A percentile compares a stretch with the other conserved stretches of the same genome.
Evolutionary conservation across 2,797 vertebrate species (phyloP).

Genomic region (Hemibagrus guttatus): DNA sequence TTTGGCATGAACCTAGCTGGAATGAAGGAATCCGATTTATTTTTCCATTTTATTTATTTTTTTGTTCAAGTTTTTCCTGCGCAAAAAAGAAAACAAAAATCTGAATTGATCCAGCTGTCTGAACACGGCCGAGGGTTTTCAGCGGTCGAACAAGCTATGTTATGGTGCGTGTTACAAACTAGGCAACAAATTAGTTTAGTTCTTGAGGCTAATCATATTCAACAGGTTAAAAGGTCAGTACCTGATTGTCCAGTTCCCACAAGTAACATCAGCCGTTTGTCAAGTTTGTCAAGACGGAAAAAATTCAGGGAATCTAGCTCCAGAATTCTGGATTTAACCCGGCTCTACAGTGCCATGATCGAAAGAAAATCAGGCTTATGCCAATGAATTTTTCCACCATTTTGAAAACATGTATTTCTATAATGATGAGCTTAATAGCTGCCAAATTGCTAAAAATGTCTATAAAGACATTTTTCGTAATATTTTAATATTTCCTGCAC

Average conservation of each 20-base stretch:
- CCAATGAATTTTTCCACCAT: neutral
- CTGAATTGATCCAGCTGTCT: neutral
- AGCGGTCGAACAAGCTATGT: neutral
- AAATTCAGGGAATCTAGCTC: neutral
- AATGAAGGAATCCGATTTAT: neutral
- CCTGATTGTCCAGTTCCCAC: neutral
- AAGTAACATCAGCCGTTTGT: neutral
- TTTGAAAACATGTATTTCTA: neutral
- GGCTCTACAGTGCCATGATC: neutral
- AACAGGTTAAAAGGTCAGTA: conserved; percentile 9
- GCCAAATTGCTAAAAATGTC: too few species aligned
- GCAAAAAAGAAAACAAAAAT: neutral
- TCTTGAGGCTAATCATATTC: conserved; percentile 8
- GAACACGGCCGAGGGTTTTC: neutral
- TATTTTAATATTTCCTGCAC: neutral
- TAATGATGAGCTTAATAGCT: neutral
- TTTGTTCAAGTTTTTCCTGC: neutral
- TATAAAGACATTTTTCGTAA: neutral
- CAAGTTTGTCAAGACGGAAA: neutral
- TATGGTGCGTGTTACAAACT: neutral
- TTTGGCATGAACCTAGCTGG: neutral
- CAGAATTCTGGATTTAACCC: neutral
- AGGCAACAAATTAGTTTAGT: conserved; percentile 13
- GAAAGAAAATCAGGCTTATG: neutral
- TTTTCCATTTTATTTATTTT: neutral